These are phyloP conservation scores for Hermaeophaga mercurialis DNA, from an alignment of 2,888 invertebrate species.

Conservation along the genomic window DNA sequence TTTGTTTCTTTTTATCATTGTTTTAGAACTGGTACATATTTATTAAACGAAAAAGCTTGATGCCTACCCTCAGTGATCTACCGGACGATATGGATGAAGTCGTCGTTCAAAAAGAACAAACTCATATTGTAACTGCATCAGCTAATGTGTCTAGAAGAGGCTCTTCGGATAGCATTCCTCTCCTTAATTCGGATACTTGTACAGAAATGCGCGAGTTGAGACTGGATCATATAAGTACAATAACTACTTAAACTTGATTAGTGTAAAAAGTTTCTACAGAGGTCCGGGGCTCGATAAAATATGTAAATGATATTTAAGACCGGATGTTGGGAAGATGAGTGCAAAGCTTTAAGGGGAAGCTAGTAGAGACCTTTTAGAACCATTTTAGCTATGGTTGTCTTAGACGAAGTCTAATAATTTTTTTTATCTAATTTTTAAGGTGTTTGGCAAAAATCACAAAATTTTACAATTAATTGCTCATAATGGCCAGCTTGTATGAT, in stretches of 20 bases:
- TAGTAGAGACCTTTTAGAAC: no score
- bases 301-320: no score
- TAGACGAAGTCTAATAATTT: background rate
- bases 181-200: slow-evolving; percentile 51
- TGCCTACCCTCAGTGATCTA: slow-evolving; percentile 45
- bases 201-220: slow-evolving; percentile 58
- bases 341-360: no score
- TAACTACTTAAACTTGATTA: slow-evolving; percentile 56
- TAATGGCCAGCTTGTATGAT: no score
- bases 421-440: no score
- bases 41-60: slow-evolving; percentile 51
- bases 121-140: slow-evolving; percentile 38
- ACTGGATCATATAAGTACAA: slow-evolving; percentile 59
- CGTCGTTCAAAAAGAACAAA: slow-evolving; percentile 39
- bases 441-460: no score
- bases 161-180: slow-evolving; percentile 55
- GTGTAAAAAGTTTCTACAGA: no score
- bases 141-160: slow-evolving; percentile 43
- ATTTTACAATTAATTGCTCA: no score
- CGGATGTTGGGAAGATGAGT: no score
- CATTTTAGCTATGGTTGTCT: background rate
- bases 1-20: no score
- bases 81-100: slow-evolving; percentile 40
- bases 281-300: no score
- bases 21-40: slow-evolving; percentile 58